Conservation (phyloP, 2,888 invertebrate species). For the Psylliodes chrysocephalus region DNA sequence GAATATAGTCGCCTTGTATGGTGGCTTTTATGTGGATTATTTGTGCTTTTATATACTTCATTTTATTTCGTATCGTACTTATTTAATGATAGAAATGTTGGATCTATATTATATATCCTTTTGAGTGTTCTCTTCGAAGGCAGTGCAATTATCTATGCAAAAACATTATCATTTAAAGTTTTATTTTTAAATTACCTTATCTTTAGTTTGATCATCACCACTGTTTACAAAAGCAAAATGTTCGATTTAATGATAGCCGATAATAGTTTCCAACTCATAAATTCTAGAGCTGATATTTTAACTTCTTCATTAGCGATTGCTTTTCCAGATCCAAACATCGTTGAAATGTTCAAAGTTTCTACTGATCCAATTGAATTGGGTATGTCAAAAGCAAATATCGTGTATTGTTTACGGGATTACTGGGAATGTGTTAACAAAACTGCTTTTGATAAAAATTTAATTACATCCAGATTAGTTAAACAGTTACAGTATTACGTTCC, state of each 20-base stretch:
- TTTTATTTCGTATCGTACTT: background rate
- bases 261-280: background rate
- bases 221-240: constrained; percentile 27
- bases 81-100: background rate
- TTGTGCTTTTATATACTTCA: background rate
- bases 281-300: constrained; percentile 7
- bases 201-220: constrained; percentile 17
- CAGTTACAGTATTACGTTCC: constrained; percentile 24
- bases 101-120: background rate
- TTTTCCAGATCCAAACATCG: background rate
- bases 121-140: constrained; percentile 18
- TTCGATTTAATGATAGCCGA: constrained; percentile 20
- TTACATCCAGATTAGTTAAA: constrained; percentile 15
- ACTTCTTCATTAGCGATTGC: constrained; percentile 8
- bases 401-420: constrained; percentile 5
- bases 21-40: background rate
- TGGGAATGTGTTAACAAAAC: constrained; percentile 21
- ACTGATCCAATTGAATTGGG: background rate
- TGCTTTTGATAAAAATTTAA: constrained; percentile 20
- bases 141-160: background rate
- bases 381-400: background rate
- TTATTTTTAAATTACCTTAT: constrained; percentile 9
- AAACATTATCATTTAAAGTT: constrained; percentile 3
- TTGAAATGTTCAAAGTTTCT: constrained; percentile 5
- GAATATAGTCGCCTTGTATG: constrained; percentile 6